These are phyloP conservation scores for Ophion obscuratus DNA, from an alignment of 2,888 invertebrate genomes.

Conservation along the genomic window DNA sequence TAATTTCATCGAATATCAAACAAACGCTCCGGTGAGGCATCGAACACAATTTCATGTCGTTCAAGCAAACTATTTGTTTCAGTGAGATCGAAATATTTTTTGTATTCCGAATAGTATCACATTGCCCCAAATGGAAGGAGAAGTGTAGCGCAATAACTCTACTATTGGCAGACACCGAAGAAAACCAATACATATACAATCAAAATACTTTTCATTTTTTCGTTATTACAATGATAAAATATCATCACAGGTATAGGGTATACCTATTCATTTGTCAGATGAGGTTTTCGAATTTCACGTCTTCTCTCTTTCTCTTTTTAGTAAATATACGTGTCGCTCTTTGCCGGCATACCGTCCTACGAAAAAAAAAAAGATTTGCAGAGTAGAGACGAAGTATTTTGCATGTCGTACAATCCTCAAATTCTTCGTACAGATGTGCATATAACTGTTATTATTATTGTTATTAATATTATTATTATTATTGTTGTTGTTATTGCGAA, in stretches of 20 bases:
- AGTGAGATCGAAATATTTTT: background rate
- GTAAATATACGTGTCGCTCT: conserved; percentile 95
- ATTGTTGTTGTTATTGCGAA: background rate
- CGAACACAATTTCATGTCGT: background rate
- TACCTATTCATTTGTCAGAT: conserved; percentile 54
- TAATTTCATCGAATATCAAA: background rate
- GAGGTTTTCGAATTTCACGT: conserved; percentile 42
- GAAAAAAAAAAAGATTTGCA: conserved; percentile 74
- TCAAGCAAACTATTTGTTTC: background rate
- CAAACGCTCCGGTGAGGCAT: background rate
- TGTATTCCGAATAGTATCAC: conserved; percentile 5
- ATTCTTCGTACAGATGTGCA: background rate
- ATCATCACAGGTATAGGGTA: conserved; percentile 18
- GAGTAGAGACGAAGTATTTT: conserved; percentile 32
- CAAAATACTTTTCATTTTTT: conserved; percentile 18
- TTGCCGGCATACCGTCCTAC: conserved; percentile 81
- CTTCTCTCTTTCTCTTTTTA: conserved; percentile 81
- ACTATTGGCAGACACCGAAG: conserved; percentile 40
- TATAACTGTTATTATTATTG: conserved; percentile 4
- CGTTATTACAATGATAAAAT: conserved; percentile 30
- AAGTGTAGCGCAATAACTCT: conserved; percentile 45
- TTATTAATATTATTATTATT: background rate
- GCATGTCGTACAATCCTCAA: conserved; percentile 3
- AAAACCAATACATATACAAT: conserved; percentile 22
- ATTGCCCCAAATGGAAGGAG: conserved; percentile 8